phyloP scores from a whole-genome alignment of 1,140 invertebrate genomes.

The Liolophura sinensis region DNA sequence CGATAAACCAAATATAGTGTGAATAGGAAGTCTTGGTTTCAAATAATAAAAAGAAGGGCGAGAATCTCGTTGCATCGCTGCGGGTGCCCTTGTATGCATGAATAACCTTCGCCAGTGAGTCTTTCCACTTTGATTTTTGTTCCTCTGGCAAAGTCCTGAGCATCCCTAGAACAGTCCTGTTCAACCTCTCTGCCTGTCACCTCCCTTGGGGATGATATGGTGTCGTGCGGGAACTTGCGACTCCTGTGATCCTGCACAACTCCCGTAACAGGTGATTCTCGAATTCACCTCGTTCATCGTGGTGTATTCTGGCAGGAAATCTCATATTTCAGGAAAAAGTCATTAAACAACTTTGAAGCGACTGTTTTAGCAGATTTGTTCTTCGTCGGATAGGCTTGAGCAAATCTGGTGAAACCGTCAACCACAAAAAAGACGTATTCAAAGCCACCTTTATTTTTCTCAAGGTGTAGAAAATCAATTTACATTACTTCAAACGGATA shows the following conservation, averaged over 20 bases:
- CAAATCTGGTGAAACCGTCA: slow-evolving; percentile 23
- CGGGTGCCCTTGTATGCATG: slow-evolving; percentile 27
- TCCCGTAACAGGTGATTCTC: slow-evolving; percentile 24
- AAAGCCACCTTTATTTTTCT: slow-evolving; percentile 4
- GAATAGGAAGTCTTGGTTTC: slow-evolving; percentile 1
- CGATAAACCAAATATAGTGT: too few species aligned
- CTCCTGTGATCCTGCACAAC: slow-evolving; percentile 5
- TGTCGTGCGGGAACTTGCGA: slow-evolving; percentile 6
- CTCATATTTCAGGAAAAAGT: slow-evolving; percentile 24
- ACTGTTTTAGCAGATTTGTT: slow-evolving; percentile 15
- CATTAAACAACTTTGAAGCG: slow-evolving; percentile 21
- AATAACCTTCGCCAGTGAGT: slow-evolving; percentile 15
- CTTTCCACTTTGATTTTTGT: slow-evolving; percentile 20
- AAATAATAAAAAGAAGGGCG: slow-evolving; percentile 19
- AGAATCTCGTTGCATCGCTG: slow-evolving; percentile 17
- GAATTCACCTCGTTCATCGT: slow-evolving; percentile 25
- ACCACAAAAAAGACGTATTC: slow-evolving; percentile 19
- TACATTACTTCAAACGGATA: slow-evolving; percentile 17
- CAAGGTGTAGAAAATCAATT: slow-evolving; percentile 18
- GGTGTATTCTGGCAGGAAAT: slow-evolving; percentile 18
- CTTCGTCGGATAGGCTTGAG: slow-evolving; percentile 12
- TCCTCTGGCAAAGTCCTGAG: slow-evolving; percentile 14
- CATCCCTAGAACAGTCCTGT: slow-evolving; percentile 23
- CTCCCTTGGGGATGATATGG: slow-evolving; percentile 16
- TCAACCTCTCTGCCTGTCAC: slow-evolving; percentile 24